These are phyloP conservation scores for Hydrochoerus hydrochaeris DNA, from an alignment of 2,113 vertebrate species.

Conservation along the genomic window DNA sequence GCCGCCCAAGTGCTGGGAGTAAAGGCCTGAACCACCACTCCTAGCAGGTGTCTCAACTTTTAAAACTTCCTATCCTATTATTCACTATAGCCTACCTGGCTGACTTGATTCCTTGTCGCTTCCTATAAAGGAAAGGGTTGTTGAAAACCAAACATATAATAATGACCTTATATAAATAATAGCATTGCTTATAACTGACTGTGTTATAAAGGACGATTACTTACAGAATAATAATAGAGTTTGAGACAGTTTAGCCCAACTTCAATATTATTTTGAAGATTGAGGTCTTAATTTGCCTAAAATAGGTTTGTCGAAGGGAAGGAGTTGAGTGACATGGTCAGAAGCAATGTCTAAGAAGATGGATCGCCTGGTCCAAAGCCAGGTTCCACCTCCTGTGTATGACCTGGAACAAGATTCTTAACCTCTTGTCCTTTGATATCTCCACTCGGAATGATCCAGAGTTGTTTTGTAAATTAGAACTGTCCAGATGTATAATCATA, in stretches of 20 bases:
- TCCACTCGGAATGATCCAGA: background rate
- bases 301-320: background rate
- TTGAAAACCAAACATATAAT: slow-evolving; percentile 33
- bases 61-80: background rate
- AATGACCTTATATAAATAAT: slow-evolving; percentile 7
- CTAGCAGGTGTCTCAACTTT: background rate
- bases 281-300: background rate
- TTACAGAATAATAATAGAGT: background rate
- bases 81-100: background rate
- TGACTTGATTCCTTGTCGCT: background rate
- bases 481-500: background rate
- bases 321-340: background rate
- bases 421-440: background rate
- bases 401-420: background rate
- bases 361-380: background rate
- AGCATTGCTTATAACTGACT: background rate
- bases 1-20: background rate
- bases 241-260: background rate
- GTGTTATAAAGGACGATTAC: background rate
- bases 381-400: background rate
- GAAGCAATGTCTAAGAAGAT: background rate
- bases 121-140: background rate
- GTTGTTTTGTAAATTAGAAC: background rate
- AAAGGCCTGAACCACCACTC: background rate
- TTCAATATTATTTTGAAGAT: background rate